Conservation (phyloP, 2,888 invertebrate species). For the Sphaerophoria rueppellii region DNA sequence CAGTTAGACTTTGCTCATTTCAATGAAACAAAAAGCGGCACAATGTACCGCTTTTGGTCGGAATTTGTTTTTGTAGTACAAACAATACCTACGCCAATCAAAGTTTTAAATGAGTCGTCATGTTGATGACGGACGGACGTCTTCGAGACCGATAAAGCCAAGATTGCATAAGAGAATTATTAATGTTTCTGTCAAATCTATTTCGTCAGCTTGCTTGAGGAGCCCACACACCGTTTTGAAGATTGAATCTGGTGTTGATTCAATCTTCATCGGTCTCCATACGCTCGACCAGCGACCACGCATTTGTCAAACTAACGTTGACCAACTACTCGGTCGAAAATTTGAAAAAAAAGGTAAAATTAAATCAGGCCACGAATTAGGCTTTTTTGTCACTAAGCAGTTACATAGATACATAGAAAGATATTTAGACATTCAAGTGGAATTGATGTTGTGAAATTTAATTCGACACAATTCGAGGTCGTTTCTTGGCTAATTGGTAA, state of each 20-base stretch:
- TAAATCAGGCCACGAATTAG: slow-evolving; percentile 19
- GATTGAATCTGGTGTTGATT: slow-evolving; percentile 9
- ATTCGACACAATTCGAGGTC: slow-evolving; percentile 5
- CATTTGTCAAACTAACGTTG: slow-evolving; percentile 29
- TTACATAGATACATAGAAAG: background rate
- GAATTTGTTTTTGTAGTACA: background rate
- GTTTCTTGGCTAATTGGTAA: slow-evolving; percentile 31
- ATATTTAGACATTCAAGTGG: background rate
- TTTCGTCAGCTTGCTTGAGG: slow-evolving; percentile 18
- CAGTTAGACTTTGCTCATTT: slow-evolving; percentile 47
- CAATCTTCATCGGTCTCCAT: background rate
- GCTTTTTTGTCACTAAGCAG: background rate
- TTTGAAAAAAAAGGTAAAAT: slow-evolving; percentile 10
- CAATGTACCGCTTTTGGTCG: slow-evolving; percentile 47
- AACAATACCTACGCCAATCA: slow-evolving; percentile 4
- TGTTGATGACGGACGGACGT: background rate
- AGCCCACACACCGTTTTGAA: slow-evolving; percentile 7
- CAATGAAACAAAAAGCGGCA: slow-evolving; percentile 22
- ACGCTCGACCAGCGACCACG: background rate
- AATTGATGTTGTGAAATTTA: slow-evolving; percentile 23
- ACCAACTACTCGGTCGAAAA: slow-evolving; percentile 4
- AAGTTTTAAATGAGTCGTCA: slow-evolving; percentile 20
- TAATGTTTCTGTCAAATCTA: slow-evolving; percentile 27
- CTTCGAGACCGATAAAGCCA: background rate
- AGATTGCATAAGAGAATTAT: slow-evolving; percentile 16